Evolutionary conservation across 2,113 vertebrate genomes (phyloP), one percentile per base, ranked within the genome.

Genomic region (Cariama cristata): DNA sequence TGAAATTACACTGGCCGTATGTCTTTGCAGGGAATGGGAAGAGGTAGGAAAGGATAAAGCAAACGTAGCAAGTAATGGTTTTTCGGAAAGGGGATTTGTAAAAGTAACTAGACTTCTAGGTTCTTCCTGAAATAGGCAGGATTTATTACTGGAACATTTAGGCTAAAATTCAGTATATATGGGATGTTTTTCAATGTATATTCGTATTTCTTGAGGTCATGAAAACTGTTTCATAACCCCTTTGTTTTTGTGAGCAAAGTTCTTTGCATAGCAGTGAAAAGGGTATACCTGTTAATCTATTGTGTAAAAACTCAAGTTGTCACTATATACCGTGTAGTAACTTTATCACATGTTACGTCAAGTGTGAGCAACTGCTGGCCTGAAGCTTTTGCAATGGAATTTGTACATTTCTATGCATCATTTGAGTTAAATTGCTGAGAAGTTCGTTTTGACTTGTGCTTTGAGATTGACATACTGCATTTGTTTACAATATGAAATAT

Each of bases 381-480:
- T 96, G 96, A 95, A 83, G 97, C 97, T 98, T 98, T 92, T 84
- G 96, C 97, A 86, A 97, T 97, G 97, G 93, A 88, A 94, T 96
- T 90, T 92, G 96, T 98, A 94, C 93, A 87, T 97, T 97, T 98
- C 96, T 98, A 90, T 97, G 98, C 98, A 97, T 98, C 95, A 6
- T 97, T 97, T 98, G 98, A 98, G 97, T 97, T 98, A 56, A 97
- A 92, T 88, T 93, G 97, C 98, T 98, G 98, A 97, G 97, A 73
- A 97, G 96, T 97, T 96, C 50, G 86, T 96, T 95, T 97, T 94
- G 89, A 93, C 97, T 97, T 98, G 98, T 98, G 98, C 97, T 98
- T 98, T 91, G 97, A 97, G 97, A 90, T 97, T 32, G 94, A 93
- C 97, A 96, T 97, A 88, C 96, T 40, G 96, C 97, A 60, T 97